A percentile compares a stretch with the other conserved stretches of the same genome.
These are phyloP conservation scores for Linurgus olivaceus DNA, from an alignment of 2,797 vertebrate species.

Conservation along the genomic window DNA sequence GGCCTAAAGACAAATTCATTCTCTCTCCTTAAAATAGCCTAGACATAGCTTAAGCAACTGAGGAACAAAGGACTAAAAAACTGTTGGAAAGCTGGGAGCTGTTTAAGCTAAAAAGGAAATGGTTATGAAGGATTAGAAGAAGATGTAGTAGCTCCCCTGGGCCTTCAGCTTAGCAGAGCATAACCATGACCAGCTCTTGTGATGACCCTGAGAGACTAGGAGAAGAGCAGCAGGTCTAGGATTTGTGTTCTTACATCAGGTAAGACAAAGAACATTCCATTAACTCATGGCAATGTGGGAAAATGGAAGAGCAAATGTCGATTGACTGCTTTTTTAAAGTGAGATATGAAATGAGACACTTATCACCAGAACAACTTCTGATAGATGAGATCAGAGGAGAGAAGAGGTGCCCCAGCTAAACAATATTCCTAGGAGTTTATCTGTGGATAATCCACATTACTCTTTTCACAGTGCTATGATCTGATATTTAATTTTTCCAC, in stretches of 20 bases:
- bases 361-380: neutral
- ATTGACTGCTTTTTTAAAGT: neutral
- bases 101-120: neutral
- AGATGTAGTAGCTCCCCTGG: neutral
- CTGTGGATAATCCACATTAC: conserved; percentile 20
- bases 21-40: neutral
- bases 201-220: neutral
- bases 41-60: neutral
- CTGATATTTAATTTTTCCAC: conserved; percentile 1
- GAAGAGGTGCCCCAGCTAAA: neutral
- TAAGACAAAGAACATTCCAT: neutral
- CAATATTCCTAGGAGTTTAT: neutral
- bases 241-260: neutral
- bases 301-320: neutral
- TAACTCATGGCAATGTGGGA: neutral
- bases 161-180: neutral
- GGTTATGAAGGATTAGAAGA: neutral
- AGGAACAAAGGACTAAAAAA: neutral
- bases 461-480: neutral
- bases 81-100: neutral
- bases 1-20: neutral
- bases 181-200: neutral
- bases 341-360: neutral
- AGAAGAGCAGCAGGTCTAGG: neutral
- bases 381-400: neutral